Evolutionary conservation across 37 sponge, comb jelly and placozoan species (phyloP).

Genomic region (Chondrosia reniformis): DNA sequence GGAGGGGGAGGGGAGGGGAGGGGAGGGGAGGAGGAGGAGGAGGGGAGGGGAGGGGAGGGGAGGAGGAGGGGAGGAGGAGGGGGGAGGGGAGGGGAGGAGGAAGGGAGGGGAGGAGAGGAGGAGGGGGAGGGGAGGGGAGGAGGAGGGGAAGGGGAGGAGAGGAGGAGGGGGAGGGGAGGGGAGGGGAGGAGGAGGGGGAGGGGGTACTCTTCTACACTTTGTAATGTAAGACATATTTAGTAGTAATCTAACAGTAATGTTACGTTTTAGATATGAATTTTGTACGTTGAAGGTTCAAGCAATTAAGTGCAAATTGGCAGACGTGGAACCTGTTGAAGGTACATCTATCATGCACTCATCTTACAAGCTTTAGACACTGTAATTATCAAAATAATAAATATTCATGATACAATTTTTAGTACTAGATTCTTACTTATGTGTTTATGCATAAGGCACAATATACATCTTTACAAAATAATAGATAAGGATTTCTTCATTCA

Average conservation of each 20-base stretch:
- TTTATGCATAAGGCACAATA: too few species aligned
- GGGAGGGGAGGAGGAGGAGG: background rate
- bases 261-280: background rate
- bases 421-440: too few species aligned
- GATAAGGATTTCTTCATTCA: too few species aligned
- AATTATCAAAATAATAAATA: too few species aligned
- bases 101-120: background rate
- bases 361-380: too few species aligned
- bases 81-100: background rate
- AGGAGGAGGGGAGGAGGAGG: background rate
- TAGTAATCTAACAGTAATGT: background rate
- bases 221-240: too few species aligned
- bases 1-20: background rate
- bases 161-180: background rate
- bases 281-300: constrained; percentile 26
- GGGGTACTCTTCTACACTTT: too few species aligned
- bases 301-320: constrained; percentile 14
- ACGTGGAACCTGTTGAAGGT: too few species aligned
- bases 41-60: background rate
- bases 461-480: too few species aligned
- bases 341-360: too few species aligned
- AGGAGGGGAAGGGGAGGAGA: background rate
- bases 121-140: background rate
- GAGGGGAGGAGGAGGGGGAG: background rate
- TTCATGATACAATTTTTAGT: too few species aligned